Percentiles rank a stretch among this genome's conserved stretches.
These are phyloP conservation scores for Etheostoma cragini DNA, from an alignment of 2,113 vertebrate genomes.

Conservation along the genomic window DNA sequence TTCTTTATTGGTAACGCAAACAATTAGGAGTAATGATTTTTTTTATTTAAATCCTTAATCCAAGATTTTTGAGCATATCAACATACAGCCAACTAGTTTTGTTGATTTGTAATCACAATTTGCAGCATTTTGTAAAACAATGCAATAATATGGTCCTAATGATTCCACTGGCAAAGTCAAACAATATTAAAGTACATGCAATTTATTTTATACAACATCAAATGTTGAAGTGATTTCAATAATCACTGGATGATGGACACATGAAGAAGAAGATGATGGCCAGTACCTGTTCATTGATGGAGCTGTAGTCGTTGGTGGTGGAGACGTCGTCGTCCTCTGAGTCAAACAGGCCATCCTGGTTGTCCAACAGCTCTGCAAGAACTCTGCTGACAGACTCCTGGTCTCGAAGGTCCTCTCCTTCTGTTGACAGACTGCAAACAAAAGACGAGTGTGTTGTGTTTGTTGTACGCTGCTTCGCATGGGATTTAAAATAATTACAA, in stretches of 20 bases:
- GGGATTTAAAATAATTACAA: background rate
- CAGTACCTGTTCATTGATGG: constrained; percentile 93
- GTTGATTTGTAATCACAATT: background rate
- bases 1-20: background rate
- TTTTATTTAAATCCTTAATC: background rate
- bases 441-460: background rate
- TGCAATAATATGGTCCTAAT: background rate
- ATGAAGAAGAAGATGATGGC: background rate
- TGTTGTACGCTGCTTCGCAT: background rate
- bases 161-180: background rate
- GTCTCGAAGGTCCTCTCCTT: constrained; percentile 94
- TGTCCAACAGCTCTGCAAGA: constrained; percentile 95
- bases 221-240: no score
- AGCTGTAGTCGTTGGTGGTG: constrained; percentile 96
- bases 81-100: background rate
- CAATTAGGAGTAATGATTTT: background rate
- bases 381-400: constrained; percentile 95
- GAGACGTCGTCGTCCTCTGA: constrained; percentile 96
- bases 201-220: background rate
- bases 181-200: background rate
- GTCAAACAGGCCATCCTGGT: constrained; percentile 96
- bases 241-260: background rate
- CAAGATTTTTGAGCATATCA: background rate
- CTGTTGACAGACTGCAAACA: constrained; percentile 77
- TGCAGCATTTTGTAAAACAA: background rate